These are phyloP conservation scores for Leucophenga maculata DNA, from an alignment of 2,888 invertebrate species.

Conservation along the genomic window DNA sequence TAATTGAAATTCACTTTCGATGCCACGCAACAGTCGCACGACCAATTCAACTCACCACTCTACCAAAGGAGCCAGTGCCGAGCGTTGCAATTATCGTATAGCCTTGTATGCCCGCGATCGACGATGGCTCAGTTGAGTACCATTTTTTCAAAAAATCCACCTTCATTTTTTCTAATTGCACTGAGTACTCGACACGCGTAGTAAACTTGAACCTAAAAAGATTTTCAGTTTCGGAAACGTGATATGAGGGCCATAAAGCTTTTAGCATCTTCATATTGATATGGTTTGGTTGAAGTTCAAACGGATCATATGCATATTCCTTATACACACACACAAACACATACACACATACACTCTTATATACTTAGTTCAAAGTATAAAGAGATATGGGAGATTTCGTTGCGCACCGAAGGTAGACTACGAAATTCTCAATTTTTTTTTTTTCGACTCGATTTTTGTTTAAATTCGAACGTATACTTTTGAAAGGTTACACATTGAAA, in stretches of 20 bases:
- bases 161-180: not conserved
- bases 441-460: no score
- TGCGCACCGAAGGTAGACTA: no score
- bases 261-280: not conserved
- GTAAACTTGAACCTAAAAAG: not conserved
- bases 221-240: not conserved
- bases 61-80: not conserved
- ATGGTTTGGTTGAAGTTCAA: not conserved
- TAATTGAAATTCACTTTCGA: not conserved
- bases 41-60: not conserved
- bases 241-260: not conserved
- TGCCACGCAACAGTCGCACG: not conserved
- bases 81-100: not conserved
- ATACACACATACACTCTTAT: not conserved
- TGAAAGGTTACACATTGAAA: no score
- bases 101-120: not conserved
- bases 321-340: not conserved
- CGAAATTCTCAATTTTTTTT: no score
- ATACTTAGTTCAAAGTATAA: not conserved
- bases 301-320: not conserved
- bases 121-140: not conserved
- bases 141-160: not conserved
- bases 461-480: no score
- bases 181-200: not conserved
- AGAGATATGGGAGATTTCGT: no score